Conservation (phyloP, 2,113 vertebrate genomes). For the Panurus biarmicus region DNA sequence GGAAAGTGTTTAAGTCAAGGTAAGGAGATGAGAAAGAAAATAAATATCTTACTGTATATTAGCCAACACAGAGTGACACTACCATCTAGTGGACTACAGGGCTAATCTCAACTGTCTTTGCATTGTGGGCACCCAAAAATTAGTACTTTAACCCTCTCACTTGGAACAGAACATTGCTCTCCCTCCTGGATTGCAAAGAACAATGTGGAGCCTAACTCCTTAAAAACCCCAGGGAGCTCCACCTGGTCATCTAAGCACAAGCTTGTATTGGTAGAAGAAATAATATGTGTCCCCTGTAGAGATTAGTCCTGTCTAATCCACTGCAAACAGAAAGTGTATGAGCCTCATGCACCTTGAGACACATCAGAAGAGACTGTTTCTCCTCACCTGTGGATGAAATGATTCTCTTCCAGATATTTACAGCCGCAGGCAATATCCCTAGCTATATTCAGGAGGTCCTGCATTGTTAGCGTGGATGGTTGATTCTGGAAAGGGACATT, state of each 20-base stretch:
- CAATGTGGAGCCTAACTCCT: background rate
- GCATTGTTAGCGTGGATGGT: constrained; percentile 77
- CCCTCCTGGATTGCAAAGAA: background rate
- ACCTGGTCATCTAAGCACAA: background rate
- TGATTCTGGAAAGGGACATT: constrained; percentile 71
- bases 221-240: background rate
- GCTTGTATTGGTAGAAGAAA: background rate
- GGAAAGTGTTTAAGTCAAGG: background rate
- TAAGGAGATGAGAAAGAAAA: background rate
- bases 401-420: constrained; percentile 89
- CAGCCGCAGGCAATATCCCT: constrained; percentile 87
- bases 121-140: background rate
- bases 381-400: constrained; percentile 89
- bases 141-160: background rate
- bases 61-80: background rate
- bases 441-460: constrained; percentile 85
- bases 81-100: constrained; percentile 50
- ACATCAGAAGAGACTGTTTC: background rate
- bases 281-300: background rate
- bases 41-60: background rate
- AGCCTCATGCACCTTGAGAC: background rate
- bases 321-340: background rate
- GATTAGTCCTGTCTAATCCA: background rate
- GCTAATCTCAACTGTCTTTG: background rate
- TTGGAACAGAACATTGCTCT: background rate